Conservation (phyloP, 2,797 vertebrate species). For the Synaphobranchus kaupii region DNA sequence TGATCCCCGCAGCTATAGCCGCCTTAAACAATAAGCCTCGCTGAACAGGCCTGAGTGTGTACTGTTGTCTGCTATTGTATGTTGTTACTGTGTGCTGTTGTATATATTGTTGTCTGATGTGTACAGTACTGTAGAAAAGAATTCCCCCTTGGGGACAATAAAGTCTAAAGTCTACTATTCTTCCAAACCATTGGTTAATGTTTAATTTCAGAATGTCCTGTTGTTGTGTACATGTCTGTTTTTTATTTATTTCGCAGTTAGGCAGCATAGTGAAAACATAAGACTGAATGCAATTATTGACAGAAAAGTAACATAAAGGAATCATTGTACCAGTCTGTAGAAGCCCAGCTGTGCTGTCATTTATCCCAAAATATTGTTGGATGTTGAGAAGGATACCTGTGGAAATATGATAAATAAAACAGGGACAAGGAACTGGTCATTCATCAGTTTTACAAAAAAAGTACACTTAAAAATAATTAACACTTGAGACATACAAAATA, state of each 20-base stretch:
- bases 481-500: too few species aligned
- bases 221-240: background rate
- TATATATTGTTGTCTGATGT: too few species aligned
- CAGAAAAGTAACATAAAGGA: background rate
- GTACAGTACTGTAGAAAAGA: too few species aligned
- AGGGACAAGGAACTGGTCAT: background rate
- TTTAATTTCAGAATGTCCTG: background rate
- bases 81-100: too few species aligned
- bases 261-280: background rate
- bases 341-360: constrained; percentile 77
- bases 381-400: constrained; percentile 81
- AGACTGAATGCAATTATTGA: background rate
- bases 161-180: too few species aligned
- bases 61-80: too few species aligned
- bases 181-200: too few species aligned
- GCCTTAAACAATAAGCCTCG: too few species aligned
- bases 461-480: background rate
- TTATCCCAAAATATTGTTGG: constrained; percentile 76
- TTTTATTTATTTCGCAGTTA: background rate
- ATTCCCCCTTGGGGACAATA: too few species aligned
- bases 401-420: constrained; percentile 19
- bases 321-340: constrained; percentile 84
- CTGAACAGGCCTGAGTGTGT: too few species aligned
- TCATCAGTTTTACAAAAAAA: background rate
- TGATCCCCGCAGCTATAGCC: too few species aligned